Evolutionary conservation across 2,888 invertebrate genomes (phyloP), one percentile per base, ranked within the genome.

Genomic region (Rhaphigaster nebulosa): DNA sequence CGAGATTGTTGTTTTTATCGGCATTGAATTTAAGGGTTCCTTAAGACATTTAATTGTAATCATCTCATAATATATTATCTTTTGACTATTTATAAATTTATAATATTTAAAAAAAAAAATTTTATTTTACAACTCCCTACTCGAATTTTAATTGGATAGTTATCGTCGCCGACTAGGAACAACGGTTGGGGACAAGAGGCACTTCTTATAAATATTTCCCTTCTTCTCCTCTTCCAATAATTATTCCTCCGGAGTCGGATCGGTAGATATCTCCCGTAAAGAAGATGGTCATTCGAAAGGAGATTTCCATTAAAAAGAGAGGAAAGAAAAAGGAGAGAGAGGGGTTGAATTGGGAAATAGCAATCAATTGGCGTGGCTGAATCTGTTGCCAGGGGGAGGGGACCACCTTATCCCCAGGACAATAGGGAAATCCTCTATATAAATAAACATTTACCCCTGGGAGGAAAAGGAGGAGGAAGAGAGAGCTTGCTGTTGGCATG

Each of bases 361-460:
- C 70, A 76, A 76, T 76, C 70, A 76, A 76, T 76, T 76, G 70
- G 38, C 70, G 70, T 76, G 34, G 70, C 34, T 38, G 70, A 38
- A 76, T 76, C 70, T 76, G 70, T 76, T 76, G 70, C 70, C 70
- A 76, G 70, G 70, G 65, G 29, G 65, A 13, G 65, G 65, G 65
- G 15, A 3, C 13, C 29, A 76, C 34, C 70, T 38, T 65, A 65
- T 23, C 70, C 70, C 70, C 70, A 76, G 70, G 70, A 76, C 70
- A 76, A 76, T 76, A 76, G 70, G 70, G 70, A 76, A 76, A 76
- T 76, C 70, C 70, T 76, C 70, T 76, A 76, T 76, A 76, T 76
- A 76, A 76, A 76, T 76, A 76, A 76, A 76, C 70, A 76, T 76
- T 34, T 76, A 76, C 70, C 70, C 70, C 34, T 20, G 70, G 70